A percentile compares a stretch with the other conserved stretches of the same genome.
phyloP scores from a whole-genome alignment of 2,797 vertebrate species.

The Epinephelus awoara region DNA sequence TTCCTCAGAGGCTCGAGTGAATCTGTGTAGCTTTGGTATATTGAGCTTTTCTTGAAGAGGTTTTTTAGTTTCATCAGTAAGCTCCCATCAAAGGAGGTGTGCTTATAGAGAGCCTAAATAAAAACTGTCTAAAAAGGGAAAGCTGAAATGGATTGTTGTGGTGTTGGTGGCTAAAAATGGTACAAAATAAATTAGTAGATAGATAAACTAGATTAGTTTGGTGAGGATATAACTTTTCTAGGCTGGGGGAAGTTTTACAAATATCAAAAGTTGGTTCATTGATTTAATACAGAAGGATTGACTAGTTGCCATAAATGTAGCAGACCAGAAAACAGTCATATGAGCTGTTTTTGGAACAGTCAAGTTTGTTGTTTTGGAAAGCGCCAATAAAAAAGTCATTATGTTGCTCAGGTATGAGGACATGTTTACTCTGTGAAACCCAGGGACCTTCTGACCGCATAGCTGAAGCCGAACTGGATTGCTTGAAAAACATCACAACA shows the following conservation, averaged over 20 bases:
- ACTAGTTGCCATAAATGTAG: background rate
- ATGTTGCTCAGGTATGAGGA: background rate
- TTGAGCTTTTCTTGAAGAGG: conserved; percentile 5
- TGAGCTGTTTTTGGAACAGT: background rate
- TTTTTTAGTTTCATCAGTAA: background rate
- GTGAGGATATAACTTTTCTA: background rate
- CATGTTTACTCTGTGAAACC: background rate
- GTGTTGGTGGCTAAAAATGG: background rate
- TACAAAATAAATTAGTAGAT: too few relatives aligned
- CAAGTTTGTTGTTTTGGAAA: background rate
- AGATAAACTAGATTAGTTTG: background rate
- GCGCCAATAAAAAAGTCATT: background rate
- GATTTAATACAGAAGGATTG: background rate
- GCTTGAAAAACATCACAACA: background rate
- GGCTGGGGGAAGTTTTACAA: background rate
- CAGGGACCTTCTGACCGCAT: background rate
- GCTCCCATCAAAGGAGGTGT: background rate
- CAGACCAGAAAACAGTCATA: background rate
- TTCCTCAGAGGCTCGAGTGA: conserved; percentile 7
- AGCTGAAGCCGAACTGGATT: background rate
- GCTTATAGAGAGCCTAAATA: too few relatives aligned
- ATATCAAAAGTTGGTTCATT: background rate
- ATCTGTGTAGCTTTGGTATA: background rate
- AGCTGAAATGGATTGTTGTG: background rate
- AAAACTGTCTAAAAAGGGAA: background rate